phyloP scores from a whole-genome alignment of 2,113 vertebrate species.

The Thamnaconus septentrionalis region DNA sequence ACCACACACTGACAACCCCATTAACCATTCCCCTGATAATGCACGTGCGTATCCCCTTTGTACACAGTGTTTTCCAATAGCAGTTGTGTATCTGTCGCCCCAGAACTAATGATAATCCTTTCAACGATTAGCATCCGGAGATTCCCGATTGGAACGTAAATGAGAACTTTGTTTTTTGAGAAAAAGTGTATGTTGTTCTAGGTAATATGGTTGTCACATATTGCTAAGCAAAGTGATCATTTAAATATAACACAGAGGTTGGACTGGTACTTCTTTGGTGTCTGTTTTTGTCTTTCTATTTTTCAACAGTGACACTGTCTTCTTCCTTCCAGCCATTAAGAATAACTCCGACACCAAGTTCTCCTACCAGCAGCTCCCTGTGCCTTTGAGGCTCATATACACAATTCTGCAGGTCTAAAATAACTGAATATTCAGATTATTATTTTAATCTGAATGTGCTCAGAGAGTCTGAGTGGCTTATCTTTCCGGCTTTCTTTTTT shows the following conservation, averaged over 20 bases:
- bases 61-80: not conserved
- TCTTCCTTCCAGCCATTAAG: conserved; percentile 81
- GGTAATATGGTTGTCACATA: not conserved
- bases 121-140: not conserved
- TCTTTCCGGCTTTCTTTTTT: not conserved
- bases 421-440: conserved; percentile 21
- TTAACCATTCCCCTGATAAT: conserved; percentile 78
- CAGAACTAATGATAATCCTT: not conserved
- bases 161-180: too few relatives aligned
- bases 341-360: conserved; percentile 93
- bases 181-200: not conserved
- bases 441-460: too few relatives aligned
- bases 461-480: too few relatives aligned
- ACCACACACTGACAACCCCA: conserved; percentile 83
- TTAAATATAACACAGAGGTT: too few relatives aligned
- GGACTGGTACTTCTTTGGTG: too few relatives aligned
- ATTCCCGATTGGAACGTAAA: too few relatives aligned
- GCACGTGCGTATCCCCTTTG: conserved; percentile 73
- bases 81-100: not conserved
- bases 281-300: not conserved
- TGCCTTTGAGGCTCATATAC: conserved; percentile 93
- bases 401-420: conserved; percentile 91
- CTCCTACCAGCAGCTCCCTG: conserved; percentile 94
- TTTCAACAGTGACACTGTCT: not conserved
- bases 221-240: too few relatives aligned